Conservation (phyloP, 1,140 invertebrate genomes). For the Zaprionus lachaisei region DNA sequence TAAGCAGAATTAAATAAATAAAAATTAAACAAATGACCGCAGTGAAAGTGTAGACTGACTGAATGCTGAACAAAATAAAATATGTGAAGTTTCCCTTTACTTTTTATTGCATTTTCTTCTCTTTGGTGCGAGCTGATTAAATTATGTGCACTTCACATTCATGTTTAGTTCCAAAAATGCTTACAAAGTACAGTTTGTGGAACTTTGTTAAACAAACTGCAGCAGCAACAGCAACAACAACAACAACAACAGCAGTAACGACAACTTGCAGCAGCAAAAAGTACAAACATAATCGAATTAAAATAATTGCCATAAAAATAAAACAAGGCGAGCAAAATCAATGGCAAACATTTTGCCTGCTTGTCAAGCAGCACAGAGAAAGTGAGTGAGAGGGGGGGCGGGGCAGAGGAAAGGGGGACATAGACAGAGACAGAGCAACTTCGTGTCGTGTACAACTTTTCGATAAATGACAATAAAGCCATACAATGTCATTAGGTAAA, state of each 20-base stretch:
- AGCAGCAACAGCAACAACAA: constrained; percentile 18
- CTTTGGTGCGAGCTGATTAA: constrained; percentile 41
- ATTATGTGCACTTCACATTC: constrained; percentile 29
- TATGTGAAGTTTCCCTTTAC: neutral
- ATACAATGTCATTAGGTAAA: constrained; percentile 76
- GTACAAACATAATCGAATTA: constrained; percentile 60
- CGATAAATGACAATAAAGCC: constrained; percentile 78
- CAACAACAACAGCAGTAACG: constrained; percentile 2
- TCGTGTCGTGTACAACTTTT: constrained; percentile 69
- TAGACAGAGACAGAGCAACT: neutral
- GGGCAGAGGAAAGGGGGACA: neutral
- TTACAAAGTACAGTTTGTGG: constrained; percentile 2
- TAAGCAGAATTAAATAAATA: constrained; percentile 54
- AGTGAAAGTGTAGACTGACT: neutral
- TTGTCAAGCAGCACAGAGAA: constrained; percentile 11
- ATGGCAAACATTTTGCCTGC: constrained; percentile 52
- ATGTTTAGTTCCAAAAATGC: neutral
- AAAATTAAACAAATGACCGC: constrained; percentile 7
- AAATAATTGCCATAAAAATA: constrained; percentile 63
- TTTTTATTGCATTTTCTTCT: neutral
- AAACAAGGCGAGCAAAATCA: constrained; percentile 41
- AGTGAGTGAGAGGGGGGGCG: neutral
- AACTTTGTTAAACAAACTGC: constrained; percentile 39
- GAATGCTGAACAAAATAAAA: neutral
- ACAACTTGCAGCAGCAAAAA: constrained; percentile 23